phyloP scores from a whole-genome alignment of 2,113 vertebrate species.

The Actenoides lindsayi region DNA sequence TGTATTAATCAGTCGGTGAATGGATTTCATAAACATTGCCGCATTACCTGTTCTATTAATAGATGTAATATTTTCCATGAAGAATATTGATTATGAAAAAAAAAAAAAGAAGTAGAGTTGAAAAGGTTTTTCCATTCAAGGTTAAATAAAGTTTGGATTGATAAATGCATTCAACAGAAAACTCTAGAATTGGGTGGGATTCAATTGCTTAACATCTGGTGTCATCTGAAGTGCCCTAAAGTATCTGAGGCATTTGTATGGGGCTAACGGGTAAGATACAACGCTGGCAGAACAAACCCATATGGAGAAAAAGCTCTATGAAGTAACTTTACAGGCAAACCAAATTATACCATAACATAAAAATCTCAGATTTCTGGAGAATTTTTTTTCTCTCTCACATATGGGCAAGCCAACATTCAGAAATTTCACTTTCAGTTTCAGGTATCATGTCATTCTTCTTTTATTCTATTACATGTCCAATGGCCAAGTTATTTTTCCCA shows the following conservation, averaged over 20 bases:
- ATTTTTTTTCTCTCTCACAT: background rate
- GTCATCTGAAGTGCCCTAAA: background rate
- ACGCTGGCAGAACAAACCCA: background rate
- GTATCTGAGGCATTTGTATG: background rate
- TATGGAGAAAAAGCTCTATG: background rate
- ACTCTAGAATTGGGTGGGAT: background rate
- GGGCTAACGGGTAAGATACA: background rate
- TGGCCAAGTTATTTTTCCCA: background rate
- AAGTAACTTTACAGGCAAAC: background rate
- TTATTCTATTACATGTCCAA: background rate
- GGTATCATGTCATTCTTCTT: background rate
- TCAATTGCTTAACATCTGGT: background rate
- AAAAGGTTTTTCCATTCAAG: conserved; percentile 14
- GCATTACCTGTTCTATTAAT: conserved; percentile 61
- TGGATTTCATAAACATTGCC: conserved; percentile 33
- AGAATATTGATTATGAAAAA: conserved; percentile 1
- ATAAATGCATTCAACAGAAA: background rate
- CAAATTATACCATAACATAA: background rate
- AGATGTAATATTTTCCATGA: conserved; percentile 10
- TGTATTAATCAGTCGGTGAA: conserved; percentile 50
- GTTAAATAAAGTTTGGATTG: background rate
- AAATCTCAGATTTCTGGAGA: background rate
- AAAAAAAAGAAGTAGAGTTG: background rate
- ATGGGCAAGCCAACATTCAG: background rate
- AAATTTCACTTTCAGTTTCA: background rate